phyloP scores from a whole-genome alignment of 2,797 vertebrate species.

The Manis crassicaudata region DNA sequence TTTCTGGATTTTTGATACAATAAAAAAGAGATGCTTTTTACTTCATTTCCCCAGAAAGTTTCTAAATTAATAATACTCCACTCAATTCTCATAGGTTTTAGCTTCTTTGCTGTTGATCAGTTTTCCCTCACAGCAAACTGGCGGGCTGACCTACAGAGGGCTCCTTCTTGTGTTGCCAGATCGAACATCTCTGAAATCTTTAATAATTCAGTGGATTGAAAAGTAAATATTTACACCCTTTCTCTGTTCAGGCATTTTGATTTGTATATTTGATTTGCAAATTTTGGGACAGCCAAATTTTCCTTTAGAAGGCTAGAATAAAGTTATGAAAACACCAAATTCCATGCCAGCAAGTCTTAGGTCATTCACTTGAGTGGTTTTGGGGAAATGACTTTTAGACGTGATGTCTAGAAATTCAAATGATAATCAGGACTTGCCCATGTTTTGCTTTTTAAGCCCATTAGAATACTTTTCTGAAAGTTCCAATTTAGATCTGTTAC shows the following conservation, averaged over 20 bases:
- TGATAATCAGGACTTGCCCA: not conserved
- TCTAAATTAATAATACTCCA: constrained; percentile 72
- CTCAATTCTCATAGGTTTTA: constrained; percentile 45
- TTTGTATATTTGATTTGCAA: constrained; percentile 68
- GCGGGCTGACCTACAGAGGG: constrained; percentile 42
- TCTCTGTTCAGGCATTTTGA: constrained; percentile 61
- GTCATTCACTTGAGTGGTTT: constrained; percentile 52
- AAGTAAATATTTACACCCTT: constrained; percentile 77
- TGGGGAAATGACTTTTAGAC: constrained; percentile 29
- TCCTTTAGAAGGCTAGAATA: constrained; percentile 47
- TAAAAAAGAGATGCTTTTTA: constrained; percentile 32
- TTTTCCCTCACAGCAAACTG: constrained; percentile 60
- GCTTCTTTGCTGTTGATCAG: constrained; percentile 59
- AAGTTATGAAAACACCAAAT: constrained; percentile 56
- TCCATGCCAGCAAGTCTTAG: constrained; percentile 4
- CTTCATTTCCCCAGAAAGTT: constrained; percentile 49
- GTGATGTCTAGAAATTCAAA: constrained; percentile 43
- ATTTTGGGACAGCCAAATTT: constrained; percentile 65
- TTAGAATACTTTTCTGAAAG: constrained; percentile 59
- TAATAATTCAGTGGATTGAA: constrained; percentile 75
- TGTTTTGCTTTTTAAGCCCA: constrained; percentile 55
- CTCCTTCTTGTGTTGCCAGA: constrained; percentile 60
- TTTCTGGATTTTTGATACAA: constrained; percentile 9
- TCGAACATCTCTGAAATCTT: constrained; percentile 75
- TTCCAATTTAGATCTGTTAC: constrained; percentile 58